Percentiles rank a stretch among this genome's conserved stretches.
Evolutionary conservation across 2,888 invertebrate species (phyloP).

Genomic region (Microplitis deprimator): DNA sequence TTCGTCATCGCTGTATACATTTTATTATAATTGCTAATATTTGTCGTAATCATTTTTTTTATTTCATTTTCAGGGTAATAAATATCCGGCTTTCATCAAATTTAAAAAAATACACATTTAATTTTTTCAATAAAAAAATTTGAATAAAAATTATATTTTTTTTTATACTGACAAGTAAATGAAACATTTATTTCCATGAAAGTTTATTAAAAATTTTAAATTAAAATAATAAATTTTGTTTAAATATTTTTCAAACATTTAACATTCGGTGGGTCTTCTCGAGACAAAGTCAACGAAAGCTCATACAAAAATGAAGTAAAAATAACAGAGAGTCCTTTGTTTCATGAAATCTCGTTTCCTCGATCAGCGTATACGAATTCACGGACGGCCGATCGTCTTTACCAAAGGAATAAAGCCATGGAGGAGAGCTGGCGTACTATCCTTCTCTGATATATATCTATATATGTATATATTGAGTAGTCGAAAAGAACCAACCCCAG

Average conservation of each 20-base stretch:
- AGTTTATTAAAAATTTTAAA: no score
- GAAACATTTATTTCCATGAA: not conserved
- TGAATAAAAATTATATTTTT: no score
- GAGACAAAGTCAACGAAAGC: constrained; percentile 7
- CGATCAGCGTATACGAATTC: constrained; percentile 45
- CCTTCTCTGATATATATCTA: constrained; percentile 25
- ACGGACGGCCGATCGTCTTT: constrained; percentile 48
- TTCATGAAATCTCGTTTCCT: constrained; percentile 36
- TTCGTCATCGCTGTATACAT: not conserved
- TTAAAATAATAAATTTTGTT: not conserved
- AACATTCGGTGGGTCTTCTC: not conserved
- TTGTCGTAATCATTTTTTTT: not conserved
- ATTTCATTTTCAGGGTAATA: no score
- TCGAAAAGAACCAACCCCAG: constrained; percentile 61
- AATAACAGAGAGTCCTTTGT: constrained; percentile 43
- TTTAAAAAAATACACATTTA: not conserved
- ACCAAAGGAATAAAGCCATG: constrained; percentile 63
- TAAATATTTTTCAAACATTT: not conserved
- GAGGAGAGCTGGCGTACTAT: constrained; percentile 49
- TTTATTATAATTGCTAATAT: not conserved
- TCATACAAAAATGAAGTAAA: constrained; percentile 43
- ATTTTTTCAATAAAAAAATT: not conserved
- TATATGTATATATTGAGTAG: constrained; percentile 32
- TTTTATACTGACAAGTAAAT: not conserved
- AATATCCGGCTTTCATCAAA: not conserved